These are phyloP conservation scores for Himalopsyche anomala DNA, from an alignment of 2,888 invertebrate species.

Conservation along the genomic window DNA sequence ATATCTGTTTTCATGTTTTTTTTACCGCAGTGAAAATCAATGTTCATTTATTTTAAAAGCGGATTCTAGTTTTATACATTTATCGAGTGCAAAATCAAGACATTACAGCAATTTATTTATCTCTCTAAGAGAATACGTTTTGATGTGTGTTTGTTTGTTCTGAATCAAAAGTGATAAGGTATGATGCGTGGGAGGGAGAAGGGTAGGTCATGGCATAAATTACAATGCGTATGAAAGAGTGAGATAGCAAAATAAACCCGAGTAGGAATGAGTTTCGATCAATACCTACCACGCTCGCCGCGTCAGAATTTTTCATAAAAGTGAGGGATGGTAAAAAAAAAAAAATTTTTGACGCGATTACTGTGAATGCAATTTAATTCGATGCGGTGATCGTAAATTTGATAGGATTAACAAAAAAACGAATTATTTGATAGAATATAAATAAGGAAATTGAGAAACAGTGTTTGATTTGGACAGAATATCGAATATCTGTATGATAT, in stretches of 20 bases:
- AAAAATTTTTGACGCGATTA: neutral
- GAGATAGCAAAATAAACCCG: neutral
- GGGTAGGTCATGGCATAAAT: constrained; percentile 12
- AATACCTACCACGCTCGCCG: neutral
- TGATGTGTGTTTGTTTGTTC: constrained; percentile 4
- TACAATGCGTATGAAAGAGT: neutral
- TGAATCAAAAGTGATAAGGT: constrained; percentile 7
- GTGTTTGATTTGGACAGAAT: too few relatives aligned
- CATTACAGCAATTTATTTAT: too few relatives aligned
- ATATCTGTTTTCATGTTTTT: too few relatives aligned
- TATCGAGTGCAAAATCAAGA: too few relatives aligned
- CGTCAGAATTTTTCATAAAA: constrained; percentile 17
- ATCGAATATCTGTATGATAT: too few relatives aligned
- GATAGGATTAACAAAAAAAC: too few relatives aligned
- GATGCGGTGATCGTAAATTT: too few relatives aligned
- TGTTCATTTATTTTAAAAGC: too few relatives aligned
- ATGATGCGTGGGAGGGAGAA: neutral
- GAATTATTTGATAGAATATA: too few relatives aligned
- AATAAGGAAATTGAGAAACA: too few relatives aligned
- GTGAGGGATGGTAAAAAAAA: neutral
- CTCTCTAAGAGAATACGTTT: neutral
- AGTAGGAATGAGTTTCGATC: constrained; percentile 8
- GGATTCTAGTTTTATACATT: too few relatives aligned
- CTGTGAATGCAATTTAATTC: neutral
- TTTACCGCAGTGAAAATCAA: too few relatives aligned